Percentiles rank a stretch among this genome's conserved stretches.
Conservation (phyloP, 2,797 vertebrate species). For the Naso thynnoides region DNA sequence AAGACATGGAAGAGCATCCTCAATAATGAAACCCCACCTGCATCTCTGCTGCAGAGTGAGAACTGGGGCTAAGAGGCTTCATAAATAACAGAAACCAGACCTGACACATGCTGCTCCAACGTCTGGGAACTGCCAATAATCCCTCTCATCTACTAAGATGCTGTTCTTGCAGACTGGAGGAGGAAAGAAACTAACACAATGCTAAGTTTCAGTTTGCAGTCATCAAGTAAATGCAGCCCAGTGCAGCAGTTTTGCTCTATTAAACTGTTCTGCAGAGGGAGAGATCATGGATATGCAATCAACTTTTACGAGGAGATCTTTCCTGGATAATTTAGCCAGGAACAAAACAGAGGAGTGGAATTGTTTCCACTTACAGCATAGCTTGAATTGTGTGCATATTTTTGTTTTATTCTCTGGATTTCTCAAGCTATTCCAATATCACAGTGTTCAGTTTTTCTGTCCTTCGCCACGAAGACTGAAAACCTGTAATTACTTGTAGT, state of each 20-base stretch:
- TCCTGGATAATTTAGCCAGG: slow-evolving; percentile 32
- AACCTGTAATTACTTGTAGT: slow-evolving; percentile 10
- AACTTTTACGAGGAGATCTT: slow-evolving; percentile 21
- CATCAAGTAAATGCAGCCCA: slow-evolving; percentile 60
- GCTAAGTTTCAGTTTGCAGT: slow-evolving; percentile 57
- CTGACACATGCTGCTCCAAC: slow-evolving; percentile 76
- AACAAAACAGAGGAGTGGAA: not conserved
- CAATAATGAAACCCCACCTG: slow-evolving; percentile 84
- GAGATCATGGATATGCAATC: slow-evolving; percentile 41
- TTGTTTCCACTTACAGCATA: slow-evolving; percentile 8
- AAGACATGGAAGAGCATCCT: slow-evolving; percentile 82
- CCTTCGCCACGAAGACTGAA: not conserved
- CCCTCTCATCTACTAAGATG: slow-evolving; percentile 73
- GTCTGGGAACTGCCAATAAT: slow-evolving; percentile 79
- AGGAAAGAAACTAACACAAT: slow-evolving; percentile 30
- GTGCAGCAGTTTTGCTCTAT: slow-evolving; percentile 51
- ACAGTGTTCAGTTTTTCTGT: slow-evolving; percentile 3
- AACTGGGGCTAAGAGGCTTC: slow-evolving; percentile 71
- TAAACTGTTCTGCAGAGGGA: slow-evolving; percentile 56
- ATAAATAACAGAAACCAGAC: slow-evolving; percentile 82
- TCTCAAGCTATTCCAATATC: not conserved
- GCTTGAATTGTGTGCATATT: slow-evolving; percentile 4
- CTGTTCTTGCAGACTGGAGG: slow-evolving; percentile 57
- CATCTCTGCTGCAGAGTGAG: slow-evolving; percentile 76
- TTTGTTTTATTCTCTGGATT: slow-evolving; percentile 12